Conservation (phyloP, 92 coral and sea anemone genomes). For the Phenganax stokvisi region DNA sequence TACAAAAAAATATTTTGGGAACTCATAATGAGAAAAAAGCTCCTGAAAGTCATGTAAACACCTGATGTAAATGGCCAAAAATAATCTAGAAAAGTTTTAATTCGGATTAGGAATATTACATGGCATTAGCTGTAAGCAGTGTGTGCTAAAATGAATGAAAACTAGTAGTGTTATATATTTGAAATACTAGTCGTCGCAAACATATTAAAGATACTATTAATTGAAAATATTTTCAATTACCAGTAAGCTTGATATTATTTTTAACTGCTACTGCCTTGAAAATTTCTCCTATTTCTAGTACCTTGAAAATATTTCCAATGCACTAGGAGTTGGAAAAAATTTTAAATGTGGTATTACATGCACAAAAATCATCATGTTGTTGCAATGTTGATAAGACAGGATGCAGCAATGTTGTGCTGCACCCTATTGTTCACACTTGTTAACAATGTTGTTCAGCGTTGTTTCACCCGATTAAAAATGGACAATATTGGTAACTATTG, state of each 20-base stretch:
- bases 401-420: too few relatives aligned
- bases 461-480: too few relatives aligned
- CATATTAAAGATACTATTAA: too few relatives aligned
- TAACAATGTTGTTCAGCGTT: too few relatives aligned
- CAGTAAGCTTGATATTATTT: neutral
- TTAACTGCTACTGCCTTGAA: neutral
- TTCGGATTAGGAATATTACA: neutral
- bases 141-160: too few relatives aligned
- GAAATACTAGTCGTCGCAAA: too few relatives aligned
- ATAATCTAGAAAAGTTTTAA: neutral
- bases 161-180: too few relatives aligned
- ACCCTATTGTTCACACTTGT: too few relatives aligned
- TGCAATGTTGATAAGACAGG: too few relatives aligned
- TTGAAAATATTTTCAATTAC: neutral
- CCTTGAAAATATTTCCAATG: neutral
- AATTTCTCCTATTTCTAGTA: neutral
- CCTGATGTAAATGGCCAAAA: neutral
- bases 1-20: slow-evolving; percentile 72
- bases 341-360: neutral
- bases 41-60: slow-evolving; percentile 38
- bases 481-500: too few relatives aligned
- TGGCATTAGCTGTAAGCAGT: neutral
- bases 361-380: too few relatives aligned
- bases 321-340: neutral
- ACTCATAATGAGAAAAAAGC: slow-evolving; percentile 83